These are phyloP conservation scores for Hermaeophaga mercurialis DNA, from an alignment of 2,888 invertebrate genomes.

Conservation along the genomic window DNA sequence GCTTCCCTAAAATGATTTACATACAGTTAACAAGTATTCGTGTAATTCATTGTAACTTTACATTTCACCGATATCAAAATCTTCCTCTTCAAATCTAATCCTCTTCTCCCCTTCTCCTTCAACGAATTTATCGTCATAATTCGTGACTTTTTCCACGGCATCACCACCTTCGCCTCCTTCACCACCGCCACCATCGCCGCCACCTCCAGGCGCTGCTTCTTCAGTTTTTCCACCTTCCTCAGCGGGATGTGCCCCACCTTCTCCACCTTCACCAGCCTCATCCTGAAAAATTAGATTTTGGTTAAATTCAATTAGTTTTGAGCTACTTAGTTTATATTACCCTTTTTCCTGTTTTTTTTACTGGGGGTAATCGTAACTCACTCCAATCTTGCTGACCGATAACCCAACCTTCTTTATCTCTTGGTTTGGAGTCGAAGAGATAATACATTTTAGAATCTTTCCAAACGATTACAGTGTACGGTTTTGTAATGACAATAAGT, in stretches of 20 bases:
- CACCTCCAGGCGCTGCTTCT: background rate
- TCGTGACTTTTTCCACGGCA: constrained; percentile 1
- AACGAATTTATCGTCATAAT: constrained; percentile 14
- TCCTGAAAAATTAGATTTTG: background rate
- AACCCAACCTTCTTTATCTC: constrained; percentile 50
- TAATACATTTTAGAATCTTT: constrained; percentile 48
- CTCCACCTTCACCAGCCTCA: constrained; percentile 12
- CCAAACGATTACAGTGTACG: constrained; percentile 51
- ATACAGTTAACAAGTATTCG: too few relatives aligned
- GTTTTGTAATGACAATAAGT: constrained; percentile 46
- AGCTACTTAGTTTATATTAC: constrained; percentile 16
- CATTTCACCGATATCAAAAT: background rate
- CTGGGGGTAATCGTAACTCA: constrained; percentile 28
- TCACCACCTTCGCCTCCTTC: constrained; percentile 12
- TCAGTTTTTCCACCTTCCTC: background rate
- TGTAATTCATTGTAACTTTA: too few relatives aligned
- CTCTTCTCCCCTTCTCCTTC: constrained; percentile 24
- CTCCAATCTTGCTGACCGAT: constrained; percentile 53
- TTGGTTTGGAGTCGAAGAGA: constrained; percentile 53
- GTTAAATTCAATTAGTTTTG: background rate
- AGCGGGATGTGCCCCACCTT: background rate
- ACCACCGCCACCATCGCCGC: background rate
- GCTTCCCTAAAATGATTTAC: constrained; percentile 3
- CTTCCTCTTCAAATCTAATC: background rate
- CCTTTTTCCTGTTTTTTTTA: constrained; percentile 2